phyloP scores from a whole-genome alignment of 2,888 invertebrate species.

The Tuberolachnus salignus region DNA sequence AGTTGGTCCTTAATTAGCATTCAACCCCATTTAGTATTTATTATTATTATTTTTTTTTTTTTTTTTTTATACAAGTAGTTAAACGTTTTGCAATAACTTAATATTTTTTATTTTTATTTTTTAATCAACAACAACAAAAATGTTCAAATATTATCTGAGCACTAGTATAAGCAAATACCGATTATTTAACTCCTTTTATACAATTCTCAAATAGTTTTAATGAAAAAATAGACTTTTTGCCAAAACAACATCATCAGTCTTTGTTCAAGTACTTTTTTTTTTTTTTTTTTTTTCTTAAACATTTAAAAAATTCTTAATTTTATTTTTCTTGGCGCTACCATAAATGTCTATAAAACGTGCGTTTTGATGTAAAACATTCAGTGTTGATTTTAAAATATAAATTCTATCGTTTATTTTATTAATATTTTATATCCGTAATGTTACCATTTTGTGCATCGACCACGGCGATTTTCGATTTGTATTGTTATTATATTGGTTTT shows the following conservation, averaged over 20 bases:
- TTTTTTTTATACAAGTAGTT: constrained; percentile 51
- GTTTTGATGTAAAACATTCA: constrained; percentile 38
- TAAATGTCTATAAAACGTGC: constrained; percentile 46
- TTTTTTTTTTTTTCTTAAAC: constrained; percentile 52
- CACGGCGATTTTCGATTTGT: constrained; percentile 14
- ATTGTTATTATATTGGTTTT: constrained; percentile 42
- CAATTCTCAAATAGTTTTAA: constrained; percentile 57
- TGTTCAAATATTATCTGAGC: constrained; percentile 57
- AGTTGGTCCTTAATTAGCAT: constrained; percentile 56
- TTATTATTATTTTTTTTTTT: too few species aligned
- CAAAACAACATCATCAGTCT: constrained; percentile 59
- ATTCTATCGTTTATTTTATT: constrained; percentile 20
- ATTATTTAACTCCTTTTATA: constrained; percentile 57
- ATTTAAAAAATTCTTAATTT: constrained; percentile 54
- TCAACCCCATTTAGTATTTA: constrained; percentile 40
- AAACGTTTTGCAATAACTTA: constrained; percentile 55
- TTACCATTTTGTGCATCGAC: constrained; percentile 30
- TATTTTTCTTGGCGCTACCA: constrained; percentile 55
- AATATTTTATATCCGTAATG: constrained; percentile 8
- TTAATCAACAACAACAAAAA: constrained; percentile 55
- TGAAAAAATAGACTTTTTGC: constrained; percentile 58
- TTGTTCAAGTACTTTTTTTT: constrained; percentile 58
- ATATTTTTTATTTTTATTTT: constrained; percentile 41
- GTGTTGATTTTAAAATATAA: constrained; percentile 33
- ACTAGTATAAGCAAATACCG: constrained; percentile 57